These are phyloP conservation scores for Agapetus fuscipes DNA, from an alignment of 2,888 invertebrate genomes.

Conservation along the genomic window DNA sequence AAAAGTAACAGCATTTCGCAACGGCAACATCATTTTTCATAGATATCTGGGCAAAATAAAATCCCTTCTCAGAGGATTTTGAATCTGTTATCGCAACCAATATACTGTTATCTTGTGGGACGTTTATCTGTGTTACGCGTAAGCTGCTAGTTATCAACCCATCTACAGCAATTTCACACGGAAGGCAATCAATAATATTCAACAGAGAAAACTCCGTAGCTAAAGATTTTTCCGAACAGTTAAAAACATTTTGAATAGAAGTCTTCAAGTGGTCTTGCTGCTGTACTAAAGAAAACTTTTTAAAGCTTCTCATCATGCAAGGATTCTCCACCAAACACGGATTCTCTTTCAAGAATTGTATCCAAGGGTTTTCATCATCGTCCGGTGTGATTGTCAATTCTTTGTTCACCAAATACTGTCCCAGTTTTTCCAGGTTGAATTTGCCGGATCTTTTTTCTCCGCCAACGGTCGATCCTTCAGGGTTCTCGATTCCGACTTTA, in stretches of 20 bases:
- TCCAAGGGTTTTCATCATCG: slow-evolving; percentile 67
- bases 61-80: slow-evolving; percentile 32
- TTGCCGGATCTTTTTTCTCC: slow-evolving; percentile 41
- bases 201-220: slow-evolving; percentile 51
- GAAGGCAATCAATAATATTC: slow-evolving; percentile 43
- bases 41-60: slow-evolving; percentile 44
- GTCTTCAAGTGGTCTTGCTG: slow-evolving; percentile 63
- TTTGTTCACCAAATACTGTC: slow-evolving; percentile 77
- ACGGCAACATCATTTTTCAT: slow-evolving; percentile 34
- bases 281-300: slow-evolving; percentile 69
- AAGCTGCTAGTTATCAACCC: slow-evolving; percentile 29
- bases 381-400: slow-evolving; percentile 63
- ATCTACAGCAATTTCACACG: slow-evolving; percentile 26
- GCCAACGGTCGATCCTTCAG: slow-evolving; percentile 3
- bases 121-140: slow-evolving; percentile 42
- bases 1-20: slow-evolving; percentile 44
- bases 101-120: slow-evolving; percentile 38
- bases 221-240: slow-evolving; percentile 53
- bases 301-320: slow-evolving; percentile 65
- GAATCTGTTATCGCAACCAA: slow-evolving; percentile 43
- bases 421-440: slow-evolving; percentile 81
- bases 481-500: slow-evolving; percentile 29
- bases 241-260: slow-evolving; percentile 58
- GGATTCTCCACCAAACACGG: slow-evolving; percentile 60
- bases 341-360: slow-evolving; percentile 64